phyloP scores from a whole-genome alignment of 2,797 vertebrate genomes.

The Neosilurus hyrtlii region DNA sequence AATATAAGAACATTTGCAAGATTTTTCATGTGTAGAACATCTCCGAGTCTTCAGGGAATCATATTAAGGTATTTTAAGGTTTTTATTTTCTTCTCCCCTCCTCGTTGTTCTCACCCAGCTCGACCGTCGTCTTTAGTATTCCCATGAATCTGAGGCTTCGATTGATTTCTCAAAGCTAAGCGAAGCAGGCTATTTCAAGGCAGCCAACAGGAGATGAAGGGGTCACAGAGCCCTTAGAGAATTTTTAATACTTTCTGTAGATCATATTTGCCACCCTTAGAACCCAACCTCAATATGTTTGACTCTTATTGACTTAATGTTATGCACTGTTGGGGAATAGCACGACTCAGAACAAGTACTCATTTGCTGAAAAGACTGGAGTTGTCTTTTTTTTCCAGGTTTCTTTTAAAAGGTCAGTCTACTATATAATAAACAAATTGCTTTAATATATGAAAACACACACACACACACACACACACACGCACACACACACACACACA shows the following conservation, averaged over 20 bases:
- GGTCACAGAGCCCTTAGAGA: not conserved
- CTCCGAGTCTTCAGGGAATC: not conserved
- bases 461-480: slow-evolving; percentile 52
- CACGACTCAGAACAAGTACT: not conserved
- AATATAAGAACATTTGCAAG: not conserved
- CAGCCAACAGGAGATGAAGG: not conserved
- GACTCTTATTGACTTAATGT: slow-evolving; percentile 9
- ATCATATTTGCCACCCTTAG: no score
- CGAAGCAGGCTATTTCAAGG: not conserved
- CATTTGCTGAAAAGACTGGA: slow-evolving; percentile 1
- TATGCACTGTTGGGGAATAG: not conserved
- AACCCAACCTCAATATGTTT: not conserved
- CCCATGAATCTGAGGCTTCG: not conserved
- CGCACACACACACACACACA: slow-evolving; percentile 1
- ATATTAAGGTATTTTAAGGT: no score
- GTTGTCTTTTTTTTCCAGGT: not conserved
- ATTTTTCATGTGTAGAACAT: not conserved
- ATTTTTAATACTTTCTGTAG: no score
- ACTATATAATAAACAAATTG: slow-evolving; percentile 57
- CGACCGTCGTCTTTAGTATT: not conserved
- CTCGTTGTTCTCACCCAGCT: not conserved
- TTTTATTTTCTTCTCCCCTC: no score
- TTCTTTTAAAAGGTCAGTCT: slow-evolving; percentile 37
- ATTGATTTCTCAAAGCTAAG: not conserved
- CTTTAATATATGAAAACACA: slow-evolving; percentile 72